phyloP scores from a whole-genome alignment of 2,888 invertebrate genomes.

The Diplazon laetatorius region DNA sequence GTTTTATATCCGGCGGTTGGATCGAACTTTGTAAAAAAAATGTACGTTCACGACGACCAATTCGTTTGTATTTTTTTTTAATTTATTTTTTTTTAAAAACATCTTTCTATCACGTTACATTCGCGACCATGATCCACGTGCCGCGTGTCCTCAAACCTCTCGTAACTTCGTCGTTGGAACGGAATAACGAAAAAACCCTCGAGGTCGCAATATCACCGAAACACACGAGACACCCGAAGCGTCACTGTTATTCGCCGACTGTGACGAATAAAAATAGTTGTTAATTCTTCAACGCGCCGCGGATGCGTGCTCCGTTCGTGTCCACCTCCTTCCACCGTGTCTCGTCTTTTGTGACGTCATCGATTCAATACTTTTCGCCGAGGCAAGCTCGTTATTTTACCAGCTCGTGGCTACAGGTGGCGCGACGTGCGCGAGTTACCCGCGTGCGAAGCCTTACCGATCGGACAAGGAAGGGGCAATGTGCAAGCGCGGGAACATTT shows the following conservation, averaged over 20 bases:
- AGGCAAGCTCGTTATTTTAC: slow-evolving; percentile 61
- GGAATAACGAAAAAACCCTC: no score
- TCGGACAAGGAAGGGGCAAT: slow-evolving; percentile 20
- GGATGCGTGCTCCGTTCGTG: slow-evolving; percentile 64
- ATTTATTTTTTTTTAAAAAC: no score
- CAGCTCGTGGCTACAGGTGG: slow-evolving; percentile 49
- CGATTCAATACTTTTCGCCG: slow-evolving; percentile 82
- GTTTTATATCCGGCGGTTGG: neutral
- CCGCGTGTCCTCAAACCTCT: neutral
- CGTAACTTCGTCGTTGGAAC: no score
- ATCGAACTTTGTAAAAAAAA: no score
- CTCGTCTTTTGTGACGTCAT: slow-evolving; percentile 82
- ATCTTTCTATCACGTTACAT: neutral
- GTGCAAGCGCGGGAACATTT: slow-evolving; percentile 60
- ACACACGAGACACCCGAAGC: no score
- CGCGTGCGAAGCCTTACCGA: slow-evolving; percentile 37
- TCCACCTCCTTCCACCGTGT: slow-evolving; percentile 77
- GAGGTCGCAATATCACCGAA: no score
- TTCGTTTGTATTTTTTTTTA: no score
- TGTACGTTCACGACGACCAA: no score
- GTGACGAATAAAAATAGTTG: slow-evolving; percentile 75
- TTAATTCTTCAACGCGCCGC: slow-evolving; percentile 79
- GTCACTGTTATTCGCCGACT: slow-evolving; percentile 72
- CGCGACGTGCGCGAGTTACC: slow-evolving; percentile 52
- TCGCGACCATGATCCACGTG: slow-evolving; percentile 4